A percentile compares a stretch with the other conserved stretches of the same genome.
Conservation (phyloP, 2,888 invertebrate species). For the Seira musarum region DNA sequence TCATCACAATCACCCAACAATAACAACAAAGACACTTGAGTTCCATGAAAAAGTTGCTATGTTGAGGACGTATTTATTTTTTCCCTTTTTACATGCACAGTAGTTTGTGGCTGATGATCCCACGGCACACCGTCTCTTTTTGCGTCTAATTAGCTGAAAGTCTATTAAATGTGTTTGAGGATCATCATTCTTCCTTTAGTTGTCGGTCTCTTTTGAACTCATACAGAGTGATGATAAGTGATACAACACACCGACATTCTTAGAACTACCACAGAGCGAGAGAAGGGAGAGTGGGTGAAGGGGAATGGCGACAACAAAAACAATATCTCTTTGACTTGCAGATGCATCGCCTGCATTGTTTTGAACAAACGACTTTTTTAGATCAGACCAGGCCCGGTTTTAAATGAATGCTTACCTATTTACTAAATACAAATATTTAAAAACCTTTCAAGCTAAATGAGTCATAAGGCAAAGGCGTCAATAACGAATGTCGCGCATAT, state of each 20-base stretch:
- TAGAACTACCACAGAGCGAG: conserved; percentile 1
- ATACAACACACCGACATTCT: conserved; percentile 34
- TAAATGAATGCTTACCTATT: too few species aligned
- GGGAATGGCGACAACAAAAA: background rate
- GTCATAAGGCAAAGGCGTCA: too few species aligned
- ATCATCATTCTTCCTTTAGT: conserved; percentile 52
- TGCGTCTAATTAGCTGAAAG: conserved; percentile 66
- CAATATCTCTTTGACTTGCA: background rate
- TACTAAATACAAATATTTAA: too few species aligned
- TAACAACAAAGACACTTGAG: background rate
- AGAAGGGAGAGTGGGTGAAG: background rate
- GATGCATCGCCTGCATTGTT: background rate
- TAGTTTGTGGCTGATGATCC: too few species aligned
- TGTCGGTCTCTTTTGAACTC: conserved; percentile 66
- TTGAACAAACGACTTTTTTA: too few species aligned
- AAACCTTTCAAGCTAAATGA: too few species aligned
- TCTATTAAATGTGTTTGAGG: conserved; percentile 61
- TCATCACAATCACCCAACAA: background rate
- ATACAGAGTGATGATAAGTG: conserved; percentile 52
- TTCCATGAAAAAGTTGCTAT: conserved; percentile 1
- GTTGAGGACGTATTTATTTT: too few species aligned
- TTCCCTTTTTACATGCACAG: too few species aligned
- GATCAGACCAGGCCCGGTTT: too few species aligned
- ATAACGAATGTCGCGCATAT: too few species aligned
- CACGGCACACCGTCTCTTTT: conserved; percentile 47